These are phyloP conservation scores for Oreamnos americanus DNA, from an alignment of 2,113 vertebrate species.

Conservation along the genomic window DNA sequence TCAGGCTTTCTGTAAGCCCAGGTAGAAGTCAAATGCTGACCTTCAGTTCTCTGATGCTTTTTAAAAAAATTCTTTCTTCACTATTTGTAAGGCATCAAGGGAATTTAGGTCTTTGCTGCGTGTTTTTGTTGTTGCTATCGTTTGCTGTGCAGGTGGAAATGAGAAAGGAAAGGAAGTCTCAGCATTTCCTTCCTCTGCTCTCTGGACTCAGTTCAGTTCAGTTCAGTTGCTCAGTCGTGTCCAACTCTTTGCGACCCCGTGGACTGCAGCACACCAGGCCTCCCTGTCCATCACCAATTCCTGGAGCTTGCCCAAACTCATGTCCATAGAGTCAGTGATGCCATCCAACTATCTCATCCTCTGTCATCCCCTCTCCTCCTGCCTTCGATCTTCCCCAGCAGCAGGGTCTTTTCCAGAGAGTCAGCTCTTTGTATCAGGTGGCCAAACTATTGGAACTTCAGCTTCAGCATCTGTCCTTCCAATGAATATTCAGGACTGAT, in stretches of 20 bases:
- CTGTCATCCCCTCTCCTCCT: neutral
- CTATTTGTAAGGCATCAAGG: neutral
- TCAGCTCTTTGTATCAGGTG: neutral
- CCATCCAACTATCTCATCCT: neutral
- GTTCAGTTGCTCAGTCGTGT: accelerated
- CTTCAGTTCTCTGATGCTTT: neutral
- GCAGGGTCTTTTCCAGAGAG: neutral
- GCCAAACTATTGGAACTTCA: neutral
- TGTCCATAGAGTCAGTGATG: neutral
- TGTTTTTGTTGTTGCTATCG: neutral
- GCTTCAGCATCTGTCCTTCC: neutral
- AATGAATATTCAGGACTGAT: neutral
- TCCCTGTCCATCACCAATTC: neutral
- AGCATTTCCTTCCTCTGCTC: neutral
- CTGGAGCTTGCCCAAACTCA: neutral
- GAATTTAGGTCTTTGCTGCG: neutral
- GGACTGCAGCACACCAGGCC: neutral
- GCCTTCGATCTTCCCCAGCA: neutral
- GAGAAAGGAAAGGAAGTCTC: neutral
- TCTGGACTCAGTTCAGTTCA: neutral
- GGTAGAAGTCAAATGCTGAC: accelerated
- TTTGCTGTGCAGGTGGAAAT: neutral
- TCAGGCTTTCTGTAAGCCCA: accelerated
- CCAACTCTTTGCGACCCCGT: accelerated
- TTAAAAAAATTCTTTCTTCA: neutral